Evolutionary conservation across 2,888 invertebrate genomes (phyloP).

Genomic region (Melanostoma scalare): DNA sequence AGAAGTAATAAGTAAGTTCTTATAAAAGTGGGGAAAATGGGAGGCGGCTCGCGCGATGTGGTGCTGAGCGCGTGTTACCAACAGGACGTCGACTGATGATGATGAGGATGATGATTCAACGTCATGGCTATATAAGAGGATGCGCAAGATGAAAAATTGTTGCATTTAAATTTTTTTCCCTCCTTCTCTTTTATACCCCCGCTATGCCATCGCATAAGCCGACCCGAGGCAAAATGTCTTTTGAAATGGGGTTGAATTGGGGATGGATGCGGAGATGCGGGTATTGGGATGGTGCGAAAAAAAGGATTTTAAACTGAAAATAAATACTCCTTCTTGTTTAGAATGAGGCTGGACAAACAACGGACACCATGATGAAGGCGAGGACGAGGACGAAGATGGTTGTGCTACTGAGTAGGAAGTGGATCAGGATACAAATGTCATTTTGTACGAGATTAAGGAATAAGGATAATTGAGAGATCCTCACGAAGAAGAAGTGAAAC

Average conservation of each 20-base stretch:
- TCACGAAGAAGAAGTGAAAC: slow-evolving; percentile 18
- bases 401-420: slow-evolving; percentile 29
- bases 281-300: slow-evolving; percentile 12
- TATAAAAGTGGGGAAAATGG: not conserved
- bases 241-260: slow-evolving; percentile 46
- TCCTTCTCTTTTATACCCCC: slow-evolving; percentile 8
- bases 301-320: slow-evolving; percentile 57
- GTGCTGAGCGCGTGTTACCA: slow-evolving; percentile 15
- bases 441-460: slow-evolving; percentile 70
- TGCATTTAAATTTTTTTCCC: slow-evolving; percentile 55
- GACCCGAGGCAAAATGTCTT: slow-evolving; percentile 47
- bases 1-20: slow-evolving; percentile 45
- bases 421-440: slow-evolving; percentile 73
- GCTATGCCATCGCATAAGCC: not conserved
- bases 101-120: slow-evolving; percentile 65
- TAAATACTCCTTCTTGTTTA: slow-evolving; percentile 37
- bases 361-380: not conserved
- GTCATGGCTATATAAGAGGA: slow-evolving; percentile 31
- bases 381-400: not conserved
- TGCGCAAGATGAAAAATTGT: slow-evolving; percentile 65
- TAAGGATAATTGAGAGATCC: slow-evolving; percentile 71
- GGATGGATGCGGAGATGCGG: slow-evolving; percentile 29
- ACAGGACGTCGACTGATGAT: slow-evolving; percentile 47
- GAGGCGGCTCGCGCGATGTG: not conserved
- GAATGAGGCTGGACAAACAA: slow-evolving; percentile 11